Conservation (phyloP, 2,888 invertebrate genomes). For the Thelaira solivaga region DNA sequence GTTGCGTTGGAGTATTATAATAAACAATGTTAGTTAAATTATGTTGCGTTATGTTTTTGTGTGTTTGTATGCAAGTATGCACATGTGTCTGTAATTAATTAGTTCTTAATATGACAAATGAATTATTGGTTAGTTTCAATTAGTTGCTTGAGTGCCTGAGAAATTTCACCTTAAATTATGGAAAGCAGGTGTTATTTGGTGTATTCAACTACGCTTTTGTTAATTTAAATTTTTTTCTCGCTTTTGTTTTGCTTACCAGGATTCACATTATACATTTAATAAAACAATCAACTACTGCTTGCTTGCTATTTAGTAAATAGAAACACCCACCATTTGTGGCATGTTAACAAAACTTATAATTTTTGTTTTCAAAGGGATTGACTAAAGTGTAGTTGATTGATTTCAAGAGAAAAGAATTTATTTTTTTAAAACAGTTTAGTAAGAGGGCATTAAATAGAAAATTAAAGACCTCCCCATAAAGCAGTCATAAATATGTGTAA, state of each 20-base stretch:
- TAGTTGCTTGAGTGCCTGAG: constrained; percentile 56
- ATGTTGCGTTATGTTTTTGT: constrained; percentile 21
- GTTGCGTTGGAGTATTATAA: constrained; percentile 8
- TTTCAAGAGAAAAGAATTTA: too few species aligned
- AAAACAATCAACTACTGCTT: constrained; percentile 24
- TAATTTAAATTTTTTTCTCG: neutral
- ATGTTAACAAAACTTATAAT: constrained; percentile 1
- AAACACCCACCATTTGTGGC: constrained; percentile 8
- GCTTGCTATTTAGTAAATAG: too few species aligned
- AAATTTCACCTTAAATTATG: constrained; percentile 38
- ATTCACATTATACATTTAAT: constrained; percentile 36
- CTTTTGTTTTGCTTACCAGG: constrained; percentile 12
- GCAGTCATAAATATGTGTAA: too few species aligned
- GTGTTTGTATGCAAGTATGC: neutral
- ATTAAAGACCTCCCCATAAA: neutral
- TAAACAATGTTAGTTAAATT: constrained; percentile 41
- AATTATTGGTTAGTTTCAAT: constrained; percentile 58
- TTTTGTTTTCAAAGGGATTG: neutral
- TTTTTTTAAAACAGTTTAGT: neutral
- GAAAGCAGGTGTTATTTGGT: constrained; percentile 51
- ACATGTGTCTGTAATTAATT: constrained; percentile 51
- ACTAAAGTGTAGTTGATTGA: neutral
- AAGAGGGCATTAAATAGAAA: neutral
- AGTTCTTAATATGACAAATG: constrained; percentile 62
- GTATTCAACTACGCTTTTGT: neutral